These are phyloP conservation scores for Anolis apletophallus DNA, from an alignment of 2,797 vertebrate species.

Conservation along the genomic window DNA sequence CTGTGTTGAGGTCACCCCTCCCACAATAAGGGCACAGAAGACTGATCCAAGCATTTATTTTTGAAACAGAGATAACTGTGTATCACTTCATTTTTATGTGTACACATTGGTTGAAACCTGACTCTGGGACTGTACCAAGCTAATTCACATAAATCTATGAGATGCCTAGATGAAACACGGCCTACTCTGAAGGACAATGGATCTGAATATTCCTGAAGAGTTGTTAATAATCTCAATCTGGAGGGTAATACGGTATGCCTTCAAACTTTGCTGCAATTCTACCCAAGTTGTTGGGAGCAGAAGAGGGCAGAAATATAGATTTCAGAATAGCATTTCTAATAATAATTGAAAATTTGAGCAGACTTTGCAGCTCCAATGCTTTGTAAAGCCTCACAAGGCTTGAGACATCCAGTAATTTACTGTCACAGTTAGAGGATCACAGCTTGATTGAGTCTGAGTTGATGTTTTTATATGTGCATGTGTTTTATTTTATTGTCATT, in stretches of 20 bases:
- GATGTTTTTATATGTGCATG: too few relatives aligned
- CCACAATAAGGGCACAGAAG: too few relatives aligned
- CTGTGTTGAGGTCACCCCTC: too few relatives aligned
- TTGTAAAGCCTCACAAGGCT: too few relatives aligned
- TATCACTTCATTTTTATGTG: background rate
- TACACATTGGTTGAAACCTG: too few relatives aligned
- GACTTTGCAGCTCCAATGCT: too few relatives aligned
- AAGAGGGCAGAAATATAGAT: background rate
- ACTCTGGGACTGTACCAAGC: background rate
- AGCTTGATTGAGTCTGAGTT: too few relatives aligned
- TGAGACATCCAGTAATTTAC: too few relatives aligned
- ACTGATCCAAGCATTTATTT: background rate
- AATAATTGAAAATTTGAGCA: background rate
- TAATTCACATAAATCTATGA: background rate
- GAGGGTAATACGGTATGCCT: too few relatives aligned
- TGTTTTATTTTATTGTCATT: too few relatives aligned
- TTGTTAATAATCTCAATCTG: background rate
- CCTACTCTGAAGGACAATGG: background rate
- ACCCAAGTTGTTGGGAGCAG: background rate
- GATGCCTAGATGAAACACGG: background rate
- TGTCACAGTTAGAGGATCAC: too few relatives aligned
- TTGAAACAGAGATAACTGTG: background rate
- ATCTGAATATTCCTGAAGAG: background rate
- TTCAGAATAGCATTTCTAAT: background rate
- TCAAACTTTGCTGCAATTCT: background rate